phyloP scores from a whole-genome alignment of 2,113 vertebrate genomes.

The Phalacrocorax pelagicus region DNA sequence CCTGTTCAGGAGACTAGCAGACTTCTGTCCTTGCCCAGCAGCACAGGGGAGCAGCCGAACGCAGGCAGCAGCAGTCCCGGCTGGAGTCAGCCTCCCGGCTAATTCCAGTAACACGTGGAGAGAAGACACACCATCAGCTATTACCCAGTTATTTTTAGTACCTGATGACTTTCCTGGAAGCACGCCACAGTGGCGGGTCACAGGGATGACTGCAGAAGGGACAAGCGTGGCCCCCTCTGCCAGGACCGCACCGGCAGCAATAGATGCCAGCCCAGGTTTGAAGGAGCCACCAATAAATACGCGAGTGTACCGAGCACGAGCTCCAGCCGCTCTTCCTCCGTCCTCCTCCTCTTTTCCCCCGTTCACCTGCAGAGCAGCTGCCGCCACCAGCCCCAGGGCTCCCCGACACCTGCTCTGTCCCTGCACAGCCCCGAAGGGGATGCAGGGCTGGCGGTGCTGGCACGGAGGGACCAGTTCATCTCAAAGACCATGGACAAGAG shows the following conservation, averaged over 20 bases:
- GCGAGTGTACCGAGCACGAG: rapidly evolving
- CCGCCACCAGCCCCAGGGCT: rapidly evolving
- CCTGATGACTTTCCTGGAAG: slow-evolving; percentile 18
- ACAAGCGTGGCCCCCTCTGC: not conserved
- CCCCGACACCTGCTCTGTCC: rapidly evolving
- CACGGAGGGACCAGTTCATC: rapidly evolving
- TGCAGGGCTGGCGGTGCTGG: rapidly evolving
- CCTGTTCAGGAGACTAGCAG: not conserved
- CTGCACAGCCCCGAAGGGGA: rapidly evolving
- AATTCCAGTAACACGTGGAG: not conserved
- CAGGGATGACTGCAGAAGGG: not conserved
- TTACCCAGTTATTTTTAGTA: slow-evolving; percentile 24
- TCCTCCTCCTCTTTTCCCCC: not conserved
- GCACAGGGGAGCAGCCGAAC: not conserved
- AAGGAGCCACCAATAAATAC: not conserved
- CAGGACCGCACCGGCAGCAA: not conserved
- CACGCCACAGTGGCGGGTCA: rapidly evolving
- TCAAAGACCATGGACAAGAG: not conserved
- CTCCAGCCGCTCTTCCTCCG: not conserved
- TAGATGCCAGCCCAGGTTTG: not conserved
- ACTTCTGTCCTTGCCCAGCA: not conserved
- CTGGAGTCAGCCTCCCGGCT: not conserved
- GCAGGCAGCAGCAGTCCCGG: not conserved
- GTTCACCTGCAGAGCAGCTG: not conserved
- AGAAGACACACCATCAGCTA: slow-evolving; percentile 23